These are phyloP conservation scores for Megastigmus dorsalis DNA, from an alignment of 2,888 invertebrate species.

Conservation along the genomic window DNA sequence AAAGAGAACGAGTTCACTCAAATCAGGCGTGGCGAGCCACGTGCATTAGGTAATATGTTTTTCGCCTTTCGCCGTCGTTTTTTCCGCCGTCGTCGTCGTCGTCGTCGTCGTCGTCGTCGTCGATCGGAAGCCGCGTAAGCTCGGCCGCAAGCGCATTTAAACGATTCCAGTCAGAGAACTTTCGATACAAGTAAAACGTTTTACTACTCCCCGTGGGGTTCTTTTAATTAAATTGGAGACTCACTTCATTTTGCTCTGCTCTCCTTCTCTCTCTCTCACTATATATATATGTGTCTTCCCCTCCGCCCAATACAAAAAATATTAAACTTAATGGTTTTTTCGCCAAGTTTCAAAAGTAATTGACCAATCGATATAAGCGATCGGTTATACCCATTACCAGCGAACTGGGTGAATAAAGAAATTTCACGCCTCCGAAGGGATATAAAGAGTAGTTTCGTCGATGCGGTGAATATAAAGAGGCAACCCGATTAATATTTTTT, in stretches of 20 bases:
- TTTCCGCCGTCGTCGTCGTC: not conserved
- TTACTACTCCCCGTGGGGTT: slow-evolving; percentile 25
- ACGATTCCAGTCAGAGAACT: slow-evolving; percentile 8
- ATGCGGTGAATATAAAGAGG: not conserved
- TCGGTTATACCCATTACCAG: not conserved
- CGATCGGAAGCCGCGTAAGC: not conserved
- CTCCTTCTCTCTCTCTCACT: not conserved
- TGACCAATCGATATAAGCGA: slow-evolving; percentile 15
- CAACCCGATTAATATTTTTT: slow-evolving; percentile 22
- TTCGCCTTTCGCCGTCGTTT: not conserved
- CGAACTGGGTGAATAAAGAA: slow-evolving; percentile 3
- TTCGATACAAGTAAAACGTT: slow-evolving; percentile 47
- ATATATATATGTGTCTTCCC: no score
- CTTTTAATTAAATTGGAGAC: slow-evolving; percentile 49
- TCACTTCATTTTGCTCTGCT: not conserved
- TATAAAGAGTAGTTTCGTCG: not conserved
- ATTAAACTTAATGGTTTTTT: slow-evolving; percentile 48
- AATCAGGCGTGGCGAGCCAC: slow-evolving; percentile 5
- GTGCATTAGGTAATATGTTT: slow-evolving; percentile 39
- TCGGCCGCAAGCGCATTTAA: slow-evolving; percentile 15
- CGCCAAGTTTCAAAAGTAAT: slow-evolving; percentile 26
- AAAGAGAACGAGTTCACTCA: slow-evolving; percentile 22
- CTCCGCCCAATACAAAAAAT: slow-evolving; percentile 32
- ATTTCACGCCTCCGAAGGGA: not conserved
- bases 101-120: not conserved